These are phyloP conservation scores for Eutolmus rufibarbis DNA, from an alignment of 2,888 invertebrate genomes.

Conservation along the genomic window DNA sequence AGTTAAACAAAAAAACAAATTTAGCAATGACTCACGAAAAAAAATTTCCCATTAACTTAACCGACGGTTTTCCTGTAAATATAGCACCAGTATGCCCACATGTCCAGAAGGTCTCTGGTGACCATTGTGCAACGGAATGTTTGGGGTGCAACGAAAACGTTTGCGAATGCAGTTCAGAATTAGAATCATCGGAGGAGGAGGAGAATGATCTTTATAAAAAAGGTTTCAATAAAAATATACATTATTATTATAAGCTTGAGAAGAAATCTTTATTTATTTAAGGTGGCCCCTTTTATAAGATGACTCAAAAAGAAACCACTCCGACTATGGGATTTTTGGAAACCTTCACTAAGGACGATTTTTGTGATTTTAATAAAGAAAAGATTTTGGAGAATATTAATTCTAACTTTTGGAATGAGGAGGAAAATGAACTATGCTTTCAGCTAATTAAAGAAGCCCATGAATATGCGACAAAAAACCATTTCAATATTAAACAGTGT, in stretches of 20 bases:
- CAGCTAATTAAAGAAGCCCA: background rate
- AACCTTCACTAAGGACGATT: background rate
- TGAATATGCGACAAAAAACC: background rate
- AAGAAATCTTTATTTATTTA: background rate
- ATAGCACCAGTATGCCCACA: background rate
- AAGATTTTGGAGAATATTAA: background rate
- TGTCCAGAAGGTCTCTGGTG: background rate
- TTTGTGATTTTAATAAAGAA: background rate
- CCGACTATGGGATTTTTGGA: background rate
- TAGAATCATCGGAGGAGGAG: too few relatives aligned
- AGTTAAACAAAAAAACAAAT: background rate
- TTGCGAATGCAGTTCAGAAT: background rate
- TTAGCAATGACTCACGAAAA: background rate
- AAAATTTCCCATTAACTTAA: background rate
- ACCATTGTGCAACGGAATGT: background rate
- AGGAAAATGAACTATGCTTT: background rate
- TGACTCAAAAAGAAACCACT: background rate
- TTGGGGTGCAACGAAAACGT: background rate
- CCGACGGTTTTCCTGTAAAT: background rate
- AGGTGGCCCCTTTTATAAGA: constrained; percentile 3
- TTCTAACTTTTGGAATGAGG: background rate
- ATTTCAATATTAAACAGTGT: background rate
- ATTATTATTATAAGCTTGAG: background rate
- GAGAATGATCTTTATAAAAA: background rate
- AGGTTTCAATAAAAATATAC: background rate